Evolutionary conservation across 1,140 invertebrate genomes (phyloP), one percentile per base, ranked within the genome.

Genomic region (Trissolcus basalis): DNA sequence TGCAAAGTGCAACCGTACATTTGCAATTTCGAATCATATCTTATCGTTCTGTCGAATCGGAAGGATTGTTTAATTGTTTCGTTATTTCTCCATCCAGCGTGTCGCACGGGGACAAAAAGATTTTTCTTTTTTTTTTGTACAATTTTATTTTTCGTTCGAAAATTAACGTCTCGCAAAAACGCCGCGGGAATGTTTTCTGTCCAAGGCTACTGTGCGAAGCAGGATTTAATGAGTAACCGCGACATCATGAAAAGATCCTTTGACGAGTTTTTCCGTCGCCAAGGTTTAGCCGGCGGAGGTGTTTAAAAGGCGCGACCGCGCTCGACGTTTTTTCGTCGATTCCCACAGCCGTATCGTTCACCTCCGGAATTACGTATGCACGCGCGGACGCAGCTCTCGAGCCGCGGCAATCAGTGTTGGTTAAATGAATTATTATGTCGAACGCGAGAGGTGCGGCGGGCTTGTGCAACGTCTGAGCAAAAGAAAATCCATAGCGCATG

Each of bases 381-480:
- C 54, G 14, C 56, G 53, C 27, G 58, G 51, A 61, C 55, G 58
- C 49, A 61, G 41, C 72, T 71, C 64, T 64, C 49, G 48, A n/a
- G n/a, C n/a, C n/a, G 41, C 53, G 60, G 60, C 49, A 78, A 79
- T 77, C 72, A 43, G 56, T 53, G 59, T 82, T 82, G 60, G 78
- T 77, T 81, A 81, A 83, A 82, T 83, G 75, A 84, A 82, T 84
- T 82, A 82, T 80, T 79, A 81, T 82, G 77, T 81, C 74, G 76
- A 78, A 80, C 72, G 67, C 68, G 53, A 68, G 43, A 80, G 81
- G 80, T 74, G 80, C 77, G 82, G 77, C 81, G 60, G 53, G 19
- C 64, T 80, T 80, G 76, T 70, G 78, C 61, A 81, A 81, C 59
- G 60, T 16, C 55, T 10, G 33, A n/a, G 19, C 19, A 1, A 3